Evolutionary conservation across 2,113 vertebrate genomes (phyloP), one percentile per base, ranked within the genome.

Genomic region (Alosa alosa): DNA sequence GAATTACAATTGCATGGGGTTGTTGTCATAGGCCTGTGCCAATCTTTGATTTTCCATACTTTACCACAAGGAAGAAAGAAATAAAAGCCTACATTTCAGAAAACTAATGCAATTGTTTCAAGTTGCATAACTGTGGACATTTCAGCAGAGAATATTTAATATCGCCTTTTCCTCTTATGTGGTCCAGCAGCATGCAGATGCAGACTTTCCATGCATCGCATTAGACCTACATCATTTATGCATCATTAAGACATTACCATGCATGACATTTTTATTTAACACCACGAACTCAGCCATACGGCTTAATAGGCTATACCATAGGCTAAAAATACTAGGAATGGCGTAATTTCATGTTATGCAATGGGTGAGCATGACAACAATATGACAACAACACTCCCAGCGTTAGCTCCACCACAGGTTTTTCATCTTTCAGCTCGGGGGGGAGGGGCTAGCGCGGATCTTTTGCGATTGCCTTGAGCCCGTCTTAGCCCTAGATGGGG

Each of bases 371-470:
- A 75, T 78, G 72, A 78, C 72, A 78, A 78, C 72, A 78, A 78
- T 17, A 39, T 39, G 72, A 78, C n/a, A 82, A 72, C 82, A 83
- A 64, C 68, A 83, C n/a, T 87, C 85, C 47, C 78, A 75, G 84
- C 25, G 68, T 47, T 18, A 22, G 25, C 22, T 91, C 93, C 92
- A 89, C 82, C 83, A 83, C 93, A 91, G 93, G 89, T 92, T 94
- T 94, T 92, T 89, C 81, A 86, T 90, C 88, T 86, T 52, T 39
- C 75, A 91, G 86, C 88, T 82, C 82, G 83, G 75, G 85, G 88
- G 92, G 94, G 94, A 87, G 95, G 88, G 93, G 89, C 91, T 81
- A 89, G 55, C 50, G 78, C 49, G 82, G 72, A 85, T 90, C 86
- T 81, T 83, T 84, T 83, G 92, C 72, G 36, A 39, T 15, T 17